phyloP scores from a whole-genome alignment of 2,888 invertebrate genomes.

The Meiosimyza platycephala region DNA sequence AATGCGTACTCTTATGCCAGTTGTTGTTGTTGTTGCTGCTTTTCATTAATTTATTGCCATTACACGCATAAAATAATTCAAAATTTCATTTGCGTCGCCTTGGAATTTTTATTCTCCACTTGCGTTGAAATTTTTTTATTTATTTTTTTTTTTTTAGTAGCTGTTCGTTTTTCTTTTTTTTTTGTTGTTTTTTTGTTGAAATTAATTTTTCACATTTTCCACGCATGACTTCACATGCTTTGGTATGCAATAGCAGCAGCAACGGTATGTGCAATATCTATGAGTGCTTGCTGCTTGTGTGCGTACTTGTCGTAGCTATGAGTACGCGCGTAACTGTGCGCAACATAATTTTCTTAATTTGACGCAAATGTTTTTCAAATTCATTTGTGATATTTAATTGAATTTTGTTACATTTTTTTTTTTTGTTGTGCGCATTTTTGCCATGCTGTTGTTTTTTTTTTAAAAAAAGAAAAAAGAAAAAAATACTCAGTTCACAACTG shows the following conservation, averaged over 20 bases:
- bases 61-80: background rate
- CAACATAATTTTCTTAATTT: too few species aligned
- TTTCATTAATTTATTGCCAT: background rate
- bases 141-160: background rate
- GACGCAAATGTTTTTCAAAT: too few species aligned
- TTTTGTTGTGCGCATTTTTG: too few species aligned
- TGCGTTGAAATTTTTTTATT: background rate
- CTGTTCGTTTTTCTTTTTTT: background rate
- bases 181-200: background rate
- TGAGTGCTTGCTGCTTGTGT: too few species aligned
- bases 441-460: too few species aligned
- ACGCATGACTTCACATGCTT: slow-evolving; percentile 3
- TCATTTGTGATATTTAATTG: too few species aligned
- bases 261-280: too few species aligned
- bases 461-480: too few species aligned
- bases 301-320: too few species aligned
- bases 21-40: background rate
- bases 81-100: slow-evolving; percentile 13
- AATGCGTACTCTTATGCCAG: background rate
- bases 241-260: background rate
- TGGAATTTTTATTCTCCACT: background rate
- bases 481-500: too few species aligned
- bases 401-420: too few species aligned
- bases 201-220: background rate
- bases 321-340: too few species aligned